Base-by-base conservation (phyloP, 2,888 invertebrate genomes). In the Euplexia lucipara region DNA sequence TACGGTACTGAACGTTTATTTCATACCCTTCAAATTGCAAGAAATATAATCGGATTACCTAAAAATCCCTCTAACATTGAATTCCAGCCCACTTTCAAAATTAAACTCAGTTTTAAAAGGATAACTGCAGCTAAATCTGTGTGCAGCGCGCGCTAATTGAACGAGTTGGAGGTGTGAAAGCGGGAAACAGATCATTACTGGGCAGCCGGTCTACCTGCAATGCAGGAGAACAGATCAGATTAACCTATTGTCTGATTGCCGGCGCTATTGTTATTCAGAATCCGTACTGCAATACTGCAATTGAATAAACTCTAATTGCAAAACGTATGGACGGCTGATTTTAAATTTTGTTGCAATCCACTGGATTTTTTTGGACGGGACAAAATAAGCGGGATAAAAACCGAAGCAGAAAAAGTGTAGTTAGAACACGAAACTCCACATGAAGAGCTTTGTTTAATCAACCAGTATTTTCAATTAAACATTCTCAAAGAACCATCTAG, bases 131-230 rank as follows among this genome's bases (percentile, higher is more conserved):
- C 39, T 22, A 56, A 66, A 71, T 66, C 74, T 65, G 62, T 65
- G 49, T 44, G 66, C 59, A 20, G 35, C 26, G 12, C 45, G 41
- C 71, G 56, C 67, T 78, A 68, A 65, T 68, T 63, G 75, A 65
- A 51, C 45, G 51, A 59, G 54, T 48, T 57, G 76, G 45, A 67
- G 62, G 70, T 65, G 73, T 32, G 73, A 78, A 65, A 48, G 49
- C 75, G 65, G 79, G 78, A 78, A 78, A 60, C 67, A 69, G 76
- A 58, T 76, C 80, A 80, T 80, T 80, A 78, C 65, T 56, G 60
- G 51, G 61, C 47, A 62, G 22, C 65, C 49, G 49, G 48, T 62
- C 66, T 56, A 77, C 71, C 79, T 79, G 79, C 79, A 79, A 58
- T 79, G 79, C 79, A 77, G 79, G 56, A 77, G 70, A 62, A 47